Base-by-base conservation (phyloP, 2,797 vertebrate species). In the Ctenochaetus hawaiiensis region DNA sequence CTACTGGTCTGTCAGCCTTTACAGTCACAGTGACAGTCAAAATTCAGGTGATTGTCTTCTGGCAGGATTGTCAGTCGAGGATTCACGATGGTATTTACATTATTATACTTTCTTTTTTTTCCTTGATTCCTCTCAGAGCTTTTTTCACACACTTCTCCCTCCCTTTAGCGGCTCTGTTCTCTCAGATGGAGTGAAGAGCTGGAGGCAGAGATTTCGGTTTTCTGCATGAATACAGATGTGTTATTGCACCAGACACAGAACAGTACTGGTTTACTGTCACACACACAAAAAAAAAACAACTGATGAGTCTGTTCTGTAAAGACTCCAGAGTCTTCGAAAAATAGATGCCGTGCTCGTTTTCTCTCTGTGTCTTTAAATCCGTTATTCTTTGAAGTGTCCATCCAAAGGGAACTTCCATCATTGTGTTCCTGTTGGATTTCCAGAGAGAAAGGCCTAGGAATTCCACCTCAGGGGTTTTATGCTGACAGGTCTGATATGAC, bases 401-500 rank as follows among this genome's bases (percentile, higher is more conserved):
- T 83, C 65, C 62, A 52, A 59, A 57, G 12, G 43, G 47, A 63
- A 13, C 20, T n/a, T 68, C 20, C 17, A 16, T 81, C 44, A 22
- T 22, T 20, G 22, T 39, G 56, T 66, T 68, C 48, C 58, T 72
- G 51, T 73, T 23, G 72, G 70, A 71, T 74, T 90, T 87, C 87
- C 87, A 86, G 85, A 92, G 77, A 83, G 86, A 82, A 63, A 87
- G 72, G 64, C 77, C 54, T 51, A 82, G 83, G 75, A 81, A 70
- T 64, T 87, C 65, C 67, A 78, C 51, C 26, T 10, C 41, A 67
- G 26, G 30, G 23, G 43, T 81, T 91, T 95, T 95, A 95, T 11
- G 96, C 96, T 22, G 96, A 94, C 90, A 99, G 93, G 87, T 96
- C 95, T 6, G 97, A 96, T 88, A 97, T 95, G 89, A 97, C 96